Evolutionary conservation across 2,797 vertebrate genomes (phyloP), one percentile per base, ranked within the genome.

Genomic region (Nyctibius grandis): DNA sequence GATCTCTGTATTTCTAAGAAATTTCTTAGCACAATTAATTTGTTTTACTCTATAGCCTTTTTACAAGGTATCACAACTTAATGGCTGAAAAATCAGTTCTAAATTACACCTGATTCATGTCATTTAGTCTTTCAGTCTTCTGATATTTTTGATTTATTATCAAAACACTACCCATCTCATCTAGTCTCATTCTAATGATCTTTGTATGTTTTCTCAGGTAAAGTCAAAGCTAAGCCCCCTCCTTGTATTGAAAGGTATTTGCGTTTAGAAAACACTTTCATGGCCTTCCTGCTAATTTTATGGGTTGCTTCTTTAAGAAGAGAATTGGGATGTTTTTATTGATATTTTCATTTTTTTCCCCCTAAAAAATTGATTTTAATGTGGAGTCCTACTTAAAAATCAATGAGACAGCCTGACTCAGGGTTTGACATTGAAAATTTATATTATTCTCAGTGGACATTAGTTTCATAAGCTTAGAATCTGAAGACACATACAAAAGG

Each of bases 361-460:
- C 59, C 69, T 51, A 54, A 76, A 91, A 95, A 92, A 96, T 84
- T 92, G 89, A 95, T 97, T 95, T 94, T 88, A 79, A 73, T 91
- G 59, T 48, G 34, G 54, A 90, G 26, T 79, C 59, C 77, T 87
- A 63, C 68, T 95, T 94, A 84, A 95, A 96, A 96, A 96, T 96
- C 96, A 95, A 91, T 95, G 63, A 42, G 56, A 89, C 26, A 81
- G 61, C 44, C 85, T 75, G 72, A 87, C 47, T 94, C 59, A 40
- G 48, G n/a, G 9, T 92, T 94, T 95, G 83, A 80, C 87, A 86
- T 60, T 63, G 72, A 88, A 88, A 94, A 93, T 85, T 90, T 84
- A 79, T 96, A 42, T 23, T 89, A 23, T 64, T 91, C 84, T 93
- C 88, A 44, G 40, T 47, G 86, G 90, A 90, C 40, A 44, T 53